Conservation (phyloP, 2,113 vertebrate species). For the Crypturellus undulatus region DNA sequence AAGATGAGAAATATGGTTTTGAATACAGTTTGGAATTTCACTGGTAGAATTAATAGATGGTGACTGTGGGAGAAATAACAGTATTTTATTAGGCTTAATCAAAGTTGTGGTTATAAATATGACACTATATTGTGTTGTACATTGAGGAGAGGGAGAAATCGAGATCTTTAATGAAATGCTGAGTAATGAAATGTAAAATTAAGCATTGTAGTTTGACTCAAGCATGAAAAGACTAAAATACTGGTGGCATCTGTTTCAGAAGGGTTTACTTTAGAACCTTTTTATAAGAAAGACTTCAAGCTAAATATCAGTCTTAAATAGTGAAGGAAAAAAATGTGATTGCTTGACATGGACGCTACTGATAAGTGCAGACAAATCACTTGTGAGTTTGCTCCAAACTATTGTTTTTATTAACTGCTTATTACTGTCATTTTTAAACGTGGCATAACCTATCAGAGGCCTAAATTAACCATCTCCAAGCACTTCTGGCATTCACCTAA, state of each 20-base stretch:
- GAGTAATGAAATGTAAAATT: background rate
- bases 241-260: background rate
- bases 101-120: background rate
- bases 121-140: background rate
- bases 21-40: background rate
- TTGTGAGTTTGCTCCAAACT: background rate
- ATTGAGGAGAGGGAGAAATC: background rate
- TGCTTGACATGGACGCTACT: background rate
- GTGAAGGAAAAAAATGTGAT: fast-evolving
- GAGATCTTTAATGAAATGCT: background rate
- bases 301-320: background rate
- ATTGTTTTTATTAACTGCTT: background rate
- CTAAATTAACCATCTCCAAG: background rate
- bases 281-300: background rate
- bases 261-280: background rate
- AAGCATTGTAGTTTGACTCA: background rate
- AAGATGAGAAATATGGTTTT: background rate
- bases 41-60: background rate
- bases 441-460: background rate
- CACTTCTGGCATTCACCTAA: background rate
- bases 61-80: background rate
- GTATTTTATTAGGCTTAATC: background rate
- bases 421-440: background rate
- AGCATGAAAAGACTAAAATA: background rate
- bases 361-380: background rate